Percentiles rank a stretch among this genome's conserved stretches.
phyloP scores from a whole-genome alignment of 2,113 vertebrate species.

The Apeltes quadracus region DNA sequence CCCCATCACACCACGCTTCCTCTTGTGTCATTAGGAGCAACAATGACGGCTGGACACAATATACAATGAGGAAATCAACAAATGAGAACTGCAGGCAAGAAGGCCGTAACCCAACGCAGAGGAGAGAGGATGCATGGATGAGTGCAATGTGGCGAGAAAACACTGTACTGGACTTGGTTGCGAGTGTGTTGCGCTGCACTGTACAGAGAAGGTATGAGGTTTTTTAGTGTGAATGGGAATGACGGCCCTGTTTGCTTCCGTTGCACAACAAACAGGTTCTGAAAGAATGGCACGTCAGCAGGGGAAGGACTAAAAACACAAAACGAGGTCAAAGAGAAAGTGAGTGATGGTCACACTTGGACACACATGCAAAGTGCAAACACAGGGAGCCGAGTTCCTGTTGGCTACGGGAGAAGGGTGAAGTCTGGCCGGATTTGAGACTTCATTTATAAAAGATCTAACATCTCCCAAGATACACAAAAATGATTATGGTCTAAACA shows the following conservation, averaged over 20 bases:
- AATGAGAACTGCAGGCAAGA: conserved; percentile 36
- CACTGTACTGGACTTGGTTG: conserved; percentile 33
- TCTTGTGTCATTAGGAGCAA: conserved; percentile 49
- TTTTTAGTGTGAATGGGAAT: conserved; percentile 21
- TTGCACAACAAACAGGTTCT: conserved; percentile 22
- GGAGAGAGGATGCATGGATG: conserved; percentile 19
- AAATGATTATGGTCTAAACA: conserved; percentile 23
- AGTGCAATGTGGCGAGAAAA: conserved; percentile 23
- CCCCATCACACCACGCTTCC: conserved; percentile 56
- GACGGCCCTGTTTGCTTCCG: conserved; percentile 7
- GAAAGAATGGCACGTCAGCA: conserved; percentile 11
- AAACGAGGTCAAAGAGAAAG: conserved; percentile 15
- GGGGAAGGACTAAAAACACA: conserved; percentile 37
- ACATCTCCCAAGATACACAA: conserved; percentile 8
- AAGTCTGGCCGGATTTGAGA: conserved; percentile 19
- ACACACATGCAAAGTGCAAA: conserved; percentile 27
- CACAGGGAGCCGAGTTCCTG: background rate
- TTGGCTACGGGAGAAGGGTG: background rate
- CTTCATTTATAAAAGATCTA: conserved; percentile 11
- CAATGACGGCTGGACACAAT: conserved; percentile 60
- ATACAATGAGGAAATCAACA: conserved; percentile 47
- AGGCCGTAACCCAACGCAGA: conserved; percentile 12
- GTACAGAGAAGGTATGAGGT: conserved; percentile 6
- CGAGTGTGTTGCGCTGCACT: background rate
- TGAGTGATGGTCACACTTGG: conserved; percentile 4